Evolutionary conservation across 2,113 vertebrate genomes (phyloP).

Genomic region (Anser cygnoides): DNA sequence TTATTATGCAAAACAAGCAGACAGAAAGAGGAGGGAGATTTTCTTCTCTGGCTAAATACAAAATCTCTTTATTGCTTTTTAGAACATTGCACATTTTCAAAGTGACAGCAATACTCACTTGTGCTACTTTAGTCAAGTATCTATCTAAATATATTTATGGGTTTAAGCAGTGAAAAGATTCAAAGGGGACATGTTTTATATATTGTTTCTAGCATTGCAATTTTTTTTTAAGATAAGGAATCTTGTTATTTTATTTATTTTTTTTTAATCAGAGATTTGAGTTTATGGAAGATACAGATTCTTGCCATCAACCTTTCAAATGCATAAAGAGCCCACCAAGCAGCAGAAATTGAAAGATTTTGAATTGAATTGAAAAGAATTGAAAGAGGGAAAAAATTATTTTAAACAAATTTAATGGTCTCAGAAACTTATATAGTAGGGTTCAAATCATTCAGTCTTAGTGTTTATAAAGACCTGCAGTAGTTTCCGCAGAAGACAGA

Average conservation of each 20-base stretch:
- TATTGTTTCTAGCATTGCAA: not conserved
- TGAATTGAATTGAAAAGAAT: not conserved
- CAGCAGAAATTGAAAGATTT: not conserved
- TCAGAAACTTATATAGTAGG: not conserved
- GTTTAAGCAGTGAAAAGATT: not conserved
- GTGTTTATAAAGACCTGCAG: not conserved
- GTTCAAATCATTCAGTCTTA: not conserved
- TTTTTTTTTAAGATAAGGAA: not conserved
- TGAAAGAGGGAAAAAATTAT: not conserved
- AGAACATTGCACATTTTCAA: not conserved
- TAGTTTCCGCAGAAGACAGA: not conserved
- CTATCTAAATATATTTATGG: not conserved
- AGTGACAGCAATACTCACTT: not conserved
- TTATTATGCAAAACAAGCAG: constrained; percentile 5
- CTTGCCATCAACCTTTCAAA: not conserved
- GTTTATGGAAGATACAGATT: not conserved
- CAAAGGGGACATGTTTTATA: not conserved
- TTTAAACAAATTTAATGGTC: not conserved
- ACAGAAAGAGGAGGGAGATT: not conserved
- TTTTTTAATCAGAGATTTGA: not conserved
- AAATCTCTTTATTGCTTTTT: not conserved
- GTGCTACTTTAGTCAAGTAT: not conserved
- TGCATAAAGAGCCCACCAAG: not conserved
- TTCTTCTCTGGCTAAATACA: not conserved
- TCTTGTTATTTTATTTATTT: not conserved